These are phyloP conservation scores for Pipra filicauda DNA, from an alignment of 2,113 vertebrate genomes.

Conservation along the genomic window DNA sequence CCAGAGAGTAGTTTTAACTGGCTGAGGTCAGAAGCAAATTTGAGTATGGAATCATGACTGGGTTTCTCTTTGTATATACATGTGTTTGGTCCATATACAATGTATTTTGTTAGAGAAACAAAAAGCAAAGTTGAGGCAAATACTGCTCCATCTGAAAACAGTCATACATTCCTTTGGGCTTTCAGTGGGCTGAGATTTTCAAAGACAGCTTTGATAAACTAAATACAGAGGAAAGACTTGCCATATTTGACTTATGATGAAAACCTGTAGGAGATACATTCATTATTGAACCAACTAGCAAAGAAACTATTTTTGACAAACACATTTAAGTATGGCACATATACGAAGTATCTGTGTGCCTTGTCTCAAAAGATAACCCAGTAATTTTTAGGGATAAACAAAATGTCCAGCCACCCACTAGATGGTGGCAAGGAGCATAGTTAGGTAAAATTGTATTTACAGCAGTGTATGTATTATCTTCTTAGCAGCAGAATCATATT, in stretches of 20 bases:
- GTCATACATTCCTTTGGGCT: background rate
- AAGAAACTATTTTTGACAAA: background rate
- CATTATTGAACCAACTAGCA: background rate
- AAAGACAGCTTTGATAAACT: background rate
- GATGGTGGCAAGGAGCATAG: constrained; percentile 39
- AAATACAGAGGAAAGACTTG: background rate
- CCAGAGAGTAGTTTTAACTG: background rate
- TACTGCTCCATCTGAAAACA: background rate
- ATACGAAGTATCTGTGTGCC: background rate
- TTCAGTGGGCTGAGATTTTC: background rate
- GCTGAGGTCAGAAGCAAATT: background rate
- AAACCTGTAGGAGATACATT: background rate
- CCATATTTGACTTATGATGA: background rate
- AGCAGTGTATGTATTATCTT: background rate
- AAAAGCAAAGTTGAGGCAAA: background rate
- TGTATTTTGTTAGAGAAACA: background rate
- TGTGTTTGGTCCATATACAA: background rate
- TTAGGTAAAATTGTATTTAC: background rate
- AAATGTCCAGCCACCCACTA: constrained; percentile 8
- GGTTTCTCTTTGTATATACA: background rate
- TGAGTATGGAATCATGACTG: background rate
- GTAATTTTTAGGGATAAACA: background rate
- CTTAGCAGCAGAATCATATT: background rate
- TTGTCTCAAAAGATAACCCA: background rate
- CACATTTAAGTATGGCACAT: background rate